phyloP scores from a whole-genome alignment of 2,888 invertebrate species.

The Leptinotarsa tumamoca region DNA sequence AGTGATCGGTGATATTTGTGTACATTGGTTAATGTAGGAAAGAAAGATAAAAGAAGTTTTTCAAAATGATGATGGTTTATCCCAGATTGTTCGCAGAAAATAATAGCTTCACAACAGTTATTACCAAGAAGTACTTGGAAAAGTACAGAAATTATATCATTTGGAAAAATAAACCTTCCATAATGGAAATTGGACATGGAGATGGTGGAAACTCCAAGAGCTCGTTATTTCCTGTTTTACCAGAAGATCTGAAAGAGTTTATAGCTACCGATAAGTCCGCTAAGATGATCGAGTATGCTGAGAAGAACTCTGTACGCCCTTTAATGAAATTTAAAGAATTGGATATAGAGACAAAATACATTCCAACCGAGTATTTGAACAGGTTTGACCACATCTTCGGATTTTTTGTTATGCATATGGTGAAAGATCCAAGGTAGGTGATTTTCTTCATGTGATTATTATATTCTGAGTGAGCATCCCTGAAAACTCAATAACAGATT shows the following conservation, averaged over 20 bases:
- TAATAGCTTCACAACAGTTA: not conserved
- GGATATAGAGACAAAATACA: slow-evolving; percentile 69
- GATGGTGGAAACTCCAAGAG: slow-evolving; percentile 74
- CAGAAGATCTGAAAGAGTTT: slow-evolving; percentile 66
- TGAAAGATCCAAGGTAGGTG: slow-evolving; percentile 74
- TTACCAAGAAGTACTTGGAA: not conserved
- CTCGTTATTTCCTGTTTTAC: slow-evolving; percentile 70
- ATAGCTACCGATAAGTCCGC: slow-evolving; percentile 78
- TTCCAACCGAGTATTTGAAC: slow-evolving; percentile 66
- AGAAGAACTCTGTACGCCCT: slow-evolving; percentile 65
- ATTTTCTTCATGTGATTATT: too few species aligned
- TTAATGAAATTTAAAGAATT: slow-evolving; percentile 66
- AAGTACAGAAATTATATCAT: slow-evolving; percentile 17
- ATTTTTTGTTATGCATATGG: slow-evolving; percentile 81
- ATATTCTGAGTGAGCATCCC: too few species aligned
- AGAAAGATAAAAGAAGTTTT: not conserved
- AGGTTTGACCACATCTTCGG: slow-evolving; percentile 75
- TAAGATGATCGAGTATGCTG: slow-evolving; percentile 77
- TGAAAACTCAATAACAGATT: too few species aligned
- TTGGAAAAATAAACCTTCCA: slow-evolving; percentile 20
- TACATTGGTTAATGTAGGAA: not conserved
- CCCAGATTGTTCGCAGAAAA: not conserved
- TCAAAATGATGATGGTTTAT: not conserved
- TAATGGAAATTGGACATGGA: slow-evolving; percentile 75
- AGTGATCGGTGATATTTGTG: not conserved